Evolutionary conservation across 1,140 invertebrate species (phyloP).

Genomic region (Macrocentrus cingulum): DNA sequence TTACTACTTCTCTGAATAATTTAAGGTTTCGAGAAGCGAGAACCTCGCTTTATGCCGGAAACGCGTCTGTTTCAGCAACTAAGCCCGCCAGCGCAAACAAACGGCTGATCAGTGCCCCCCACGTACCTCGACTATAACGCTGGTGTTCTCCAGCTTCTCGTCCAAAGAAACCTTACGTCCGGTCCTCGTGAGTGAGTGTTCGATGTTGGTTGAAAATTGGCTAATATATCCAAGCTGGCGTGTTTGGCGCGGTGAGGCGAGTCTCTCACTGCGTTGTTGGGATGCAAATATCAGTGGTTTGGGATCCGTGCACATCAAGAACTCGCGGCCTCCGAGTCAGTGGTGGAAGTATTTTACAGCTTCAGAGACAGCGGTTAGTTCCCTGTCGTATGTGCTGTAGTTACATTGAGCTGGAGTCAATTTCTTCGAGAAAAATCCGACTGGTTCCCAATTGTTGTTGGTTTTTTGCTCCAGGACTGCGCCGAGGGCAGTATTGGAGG

Average conservation of each 20-base stretch:
- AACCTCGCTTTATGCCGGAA: too few relatives aligned
- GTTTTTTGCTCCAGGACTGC: slow-evolving; percentile 28
- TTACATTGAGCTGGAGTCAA: slow-evolving; percentile 29
- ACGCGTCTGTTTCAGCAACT: too few relatives aligned
- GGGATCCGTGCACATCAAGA: slow-evolving; percentile 40
- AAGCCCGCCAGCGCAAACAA: too few relatives aligned
- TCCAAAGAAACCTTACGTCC: too few relatives aligned
- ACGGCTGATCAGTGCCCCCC: too few relatives aligned
- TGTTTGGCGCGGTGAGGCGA: slow-evolving; percentile 14
- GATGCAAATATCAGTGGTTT: slow-evolving; percentile 38
- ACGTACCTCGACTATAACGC: too few relatives aligned
- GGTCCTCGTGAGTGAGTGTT: too few relatives aligned
- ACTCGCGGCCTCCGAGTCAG: slow-evolving; percentile 32
- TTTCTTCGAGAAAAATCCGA: slow-evolving; percentile 24
- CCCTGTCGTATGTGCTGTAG: slow-evolving; percentile 37
- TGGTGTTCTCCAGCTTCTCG: too few relatives aligned
- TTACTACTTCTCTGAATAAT: too few relatives aligned
- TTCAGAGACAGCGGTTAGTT: slow-evolving; percentile 36
- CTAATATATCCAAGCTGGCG: slow-evolving; percentile 22
- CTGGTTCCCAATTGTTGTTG: slow-evolving; percentile 24
- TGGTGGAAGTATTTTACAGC: slow-evolving; percentile 40
- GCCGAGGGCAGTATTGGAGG: too few relatives aligned
- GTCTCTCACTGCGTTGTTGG: not conserved
- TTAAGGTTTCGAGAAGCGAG: too few relatives aligned
- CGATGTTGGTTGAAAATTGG: slow-evolving; percentile 35